Evolutionary conservation across 2,113 vertebrate species (phyloP).

Genomic region (Anser cygnoides): DNA sequence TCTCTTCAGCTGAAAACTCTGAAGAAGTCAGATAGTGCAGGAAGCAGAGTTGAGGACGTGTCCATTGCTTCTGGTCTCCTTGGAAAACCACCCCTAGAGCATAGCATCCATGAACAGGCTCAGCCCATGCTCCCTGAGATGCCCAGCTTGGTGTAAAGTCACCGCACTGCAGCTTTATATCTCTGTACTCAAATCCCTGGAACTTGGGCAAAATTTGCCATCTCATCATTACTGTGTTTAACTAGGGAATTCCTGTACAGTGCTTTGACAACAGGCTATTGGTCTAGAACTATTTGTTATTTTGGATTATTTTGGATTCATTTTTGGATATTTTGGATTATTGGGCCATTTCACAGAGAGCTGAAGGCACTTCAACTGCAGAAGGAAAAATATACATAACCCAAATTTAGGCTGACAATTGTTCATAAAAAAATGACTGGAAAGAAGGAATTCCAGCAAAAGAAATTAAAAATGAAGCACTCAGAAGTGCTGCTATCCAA

Average conservation of each 20-base stretch:
- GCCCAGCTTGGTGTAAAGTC: background rate
- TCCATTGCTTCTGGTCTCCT: background rate
- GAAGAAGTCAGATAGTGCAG: background rate
- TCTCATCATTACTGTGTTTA: background rate
- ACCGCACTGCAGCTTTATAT: background rate
- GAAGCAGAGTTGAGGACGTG: accelerated
- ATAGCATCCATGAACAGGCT: background rate
- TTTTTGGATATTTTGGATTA: background rate
- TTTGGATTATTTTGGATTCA: background rate
- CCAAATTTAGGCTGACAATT: background rate
- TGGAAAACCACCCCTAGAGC: background rate
- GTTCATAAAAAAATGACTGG: background rate
- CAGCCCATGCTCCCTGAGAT: background rate
- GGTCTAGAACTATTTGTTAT: background rate
- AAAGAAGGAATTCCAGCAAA: background rate
- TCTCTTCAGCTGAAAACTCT: background rate
- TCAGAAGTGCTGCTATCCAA: background rate
- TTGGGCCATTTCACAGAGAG: background rate
- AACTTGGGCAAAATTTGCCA: background rate
- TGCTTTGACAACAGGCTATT: background rate
- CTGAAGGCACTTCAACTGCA: background rate
- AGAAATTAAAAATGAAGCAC: background rate
- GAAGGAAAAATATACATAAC: background rate
- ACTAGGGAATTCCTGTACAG: background rate
- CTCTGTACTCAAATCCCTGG: background rate